phyloP scores from a whole-genome alignment of 35 echinoderm and acorn worm genomes.

The Hemicentrotus pulcherrimus region DNA sequence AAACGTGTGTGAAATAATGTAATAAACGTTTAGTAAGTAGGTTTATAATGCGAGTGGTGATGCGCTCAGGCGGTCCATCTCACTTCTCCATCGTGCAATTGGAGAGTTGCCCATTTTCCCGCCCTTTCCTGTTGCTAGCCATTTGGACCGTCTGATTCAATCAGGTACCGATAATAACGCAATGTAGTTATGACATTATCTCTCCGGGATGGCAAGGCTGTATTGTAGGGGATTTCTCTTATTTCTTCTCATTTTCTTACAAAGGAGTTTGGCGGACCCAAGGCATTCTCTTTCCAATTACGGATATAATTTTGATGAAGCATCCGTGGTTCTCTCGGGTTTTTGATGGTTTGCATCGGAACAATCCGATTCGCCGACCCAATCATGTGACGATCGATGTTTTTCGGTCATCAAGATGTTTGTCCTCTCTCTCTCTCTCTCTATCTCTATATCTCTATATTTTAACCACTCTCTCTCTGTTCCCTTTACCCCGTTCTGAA shows the following conservation, averaged over 20 bases:
- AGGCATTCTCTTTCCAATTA: constrained; percentile 46
- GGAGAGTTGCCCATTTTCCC: constrained; percentile 54
- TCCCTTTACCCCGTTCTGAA: not conserved
- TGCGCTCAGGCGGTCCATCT: not conserved
- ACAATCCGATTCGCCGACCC: not conserved
- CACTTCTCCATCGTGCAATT: not conserved
- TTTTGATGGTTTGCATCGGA: not conserved
- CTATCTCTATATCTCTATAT: not conserved
- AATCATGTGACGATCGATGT: not conserved
- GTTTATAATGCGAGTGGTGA: constrained; percentile 43
- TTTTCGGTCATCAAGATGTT: not conserved
- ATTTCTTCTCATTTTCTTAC: constrained; percentile 18
- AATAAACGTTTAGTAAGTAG: constrained; percentile 49
- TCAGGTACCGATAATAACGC: constrained; percentile 41
- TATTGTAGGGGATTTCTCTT: not conserved
- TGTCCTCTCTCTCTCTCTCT: not conserved
- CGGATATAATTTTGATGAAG: constrained; percentile 30
- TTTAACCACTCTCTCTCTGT: not conserved
- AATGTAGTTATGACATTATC: constrained; percentile 54
- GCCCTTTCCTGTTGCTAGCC: constrained; percentile 33
- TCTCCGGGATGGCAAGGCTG: not conserved
- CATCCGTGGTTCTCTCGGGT: not conserved
- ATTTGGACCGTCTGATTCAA: constrained; percentile 48
- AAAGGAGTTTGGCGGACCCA: constrained; percentile 17
- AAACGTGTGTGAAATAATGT: constrained; percentile 46